Percentiles rank a stretch among this genome's conserved stretches.
Conservation (phyloP, 2,888 invertebrate species). For the Quadriops clusia region DNA sequence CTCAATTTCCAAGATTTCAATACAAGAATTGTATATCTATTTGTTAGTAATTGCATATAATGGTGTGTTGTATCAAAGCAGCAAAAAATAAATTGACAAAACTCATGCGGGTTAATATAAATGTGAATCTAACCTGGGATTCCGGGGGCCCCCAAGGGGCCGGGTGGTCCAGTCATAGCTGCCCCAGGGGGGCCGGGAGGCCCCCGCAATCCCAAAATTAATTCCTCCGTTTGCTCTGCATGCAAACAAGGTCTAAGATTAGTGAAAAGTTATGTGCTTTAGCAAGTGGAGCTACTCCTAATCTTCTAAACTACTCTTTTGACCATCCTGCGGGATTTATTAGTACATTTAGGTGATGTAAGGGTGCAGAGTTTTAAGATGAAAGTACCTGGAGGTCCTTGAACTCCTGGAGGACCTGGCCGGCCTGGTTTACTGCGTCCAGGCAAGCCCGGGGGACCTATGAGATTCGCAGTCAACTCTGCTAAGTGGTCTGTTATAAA, state of each 20-base stretch:
- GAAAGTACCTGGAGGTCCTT: constrained; percentile 52
- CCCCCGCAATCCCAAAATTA: constrained; percentile 49
- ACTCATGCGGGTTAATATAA: constrained; percentile 14
- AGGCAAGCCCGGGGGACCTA: constrained; percentile 55
- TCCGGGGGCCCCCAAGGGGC: constrained; percentile 43
- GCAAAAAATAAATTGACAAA: constrained; percentile 6
- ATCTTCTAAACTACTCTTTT: constrained; percentile 3
- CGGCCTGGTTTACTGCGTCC: constrained; percentile 55
- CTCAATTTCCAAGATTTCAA: no score
- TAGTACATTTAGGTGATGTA: constrained; percentile 2
- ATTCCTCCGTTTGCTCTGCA: constrained; percentile 37
- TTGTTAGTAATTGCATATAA: no score
- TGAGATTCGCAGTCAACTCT: constrained; percentile 51
- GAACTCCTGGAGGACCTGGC: constrained; percentile 56
- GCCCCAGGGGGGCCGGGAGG: constrained; percentile 54
- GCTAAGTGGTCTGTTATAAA: constrained; percentile 68
- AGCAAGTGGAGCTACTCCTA: background rate
- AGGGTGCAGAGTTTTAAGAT: no score
- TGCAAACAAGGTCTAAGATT: constrained; percentile 19
- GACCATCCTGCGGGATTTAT: no score
- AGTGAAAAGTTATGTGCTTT: constrained; percentile 10
- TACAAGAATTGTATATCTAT: no score
- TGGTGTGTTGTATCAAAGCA: no score
- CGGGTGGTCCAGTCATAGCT: constrained; percentile 41
- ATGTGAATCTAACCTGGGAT: constrained; percentile 40